Percentiles rank a stretch among this genome's conserved stretches.
phyloP scores from a whole-genome alignment of 2,888 invertebrate genomes.

The Gymnocheta viridis region DNA sequence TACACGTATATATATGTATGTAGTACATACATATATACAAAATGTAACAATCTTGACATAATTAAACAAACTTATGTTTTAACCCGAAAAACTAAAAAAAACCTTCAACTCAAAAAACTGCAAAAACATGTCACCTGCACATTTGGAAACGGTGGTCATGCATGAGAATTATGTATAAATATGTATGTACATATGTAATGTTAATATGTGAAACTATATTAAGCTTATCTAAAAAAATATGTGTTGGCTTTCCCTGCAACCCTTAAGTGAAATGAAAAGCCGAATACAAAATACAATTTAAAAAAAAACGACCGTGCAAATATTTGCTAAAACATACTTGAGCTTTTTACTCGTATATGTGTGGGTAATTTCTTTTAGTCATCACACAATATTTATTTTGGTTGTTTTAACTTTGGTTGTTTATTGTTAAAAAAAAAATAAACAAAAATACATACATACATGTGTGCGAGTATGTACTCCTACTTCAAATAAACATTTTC shows the following conservation, averaged over 20 bases:
- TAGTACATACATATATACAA: too few relatives aligned
- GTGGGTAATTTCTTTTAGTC: conserved; percentile 32
- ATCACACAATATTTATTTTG: conserved; percentile 49
- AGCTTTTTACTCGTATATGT: conserved; percentile 20
- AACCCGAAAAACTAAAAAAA: too few relatives aligned
- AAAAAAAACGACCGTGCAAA: conserved; percentile 80
- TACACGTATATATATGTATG: too few relatives aligned
- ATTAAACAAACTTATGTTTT: too few relatives aligned
- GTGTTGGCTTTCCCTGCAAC: conserved; percentile 1
- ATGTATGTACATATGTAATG: background rate
- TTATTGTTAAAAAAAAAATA: conserved; percentile 22
- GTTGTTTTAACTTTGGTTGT: conserved; percentile 54
- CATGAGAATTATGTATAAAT: too few relatives aligned
- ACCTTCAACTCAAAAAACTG: too few relatives aligned
- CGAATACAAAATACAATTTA: conserved; percentile 48
- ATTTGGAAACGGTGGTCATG: too few relatives aligned
- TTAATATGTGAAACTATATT: conserved; percentile 57
- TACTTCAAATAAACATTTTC: conserved; percentile 44
- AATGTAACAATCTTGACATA: too few relatives aligned
- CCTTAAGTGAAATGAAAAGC: conserved; percentile 52
- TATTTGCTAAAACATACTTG: conserved; percentile 76
- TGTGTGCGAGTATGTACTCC: too few relatives aligned
- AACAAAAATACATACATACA: too few relatives aligned
- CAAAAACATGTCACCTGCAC: too few relatives aligned
- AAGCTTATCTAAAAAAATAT: conserved; percentile 63